Base-by-base conservation (phyloP, 2,797 vertebrate species). In the Cynopterus sphinx region DNA sequence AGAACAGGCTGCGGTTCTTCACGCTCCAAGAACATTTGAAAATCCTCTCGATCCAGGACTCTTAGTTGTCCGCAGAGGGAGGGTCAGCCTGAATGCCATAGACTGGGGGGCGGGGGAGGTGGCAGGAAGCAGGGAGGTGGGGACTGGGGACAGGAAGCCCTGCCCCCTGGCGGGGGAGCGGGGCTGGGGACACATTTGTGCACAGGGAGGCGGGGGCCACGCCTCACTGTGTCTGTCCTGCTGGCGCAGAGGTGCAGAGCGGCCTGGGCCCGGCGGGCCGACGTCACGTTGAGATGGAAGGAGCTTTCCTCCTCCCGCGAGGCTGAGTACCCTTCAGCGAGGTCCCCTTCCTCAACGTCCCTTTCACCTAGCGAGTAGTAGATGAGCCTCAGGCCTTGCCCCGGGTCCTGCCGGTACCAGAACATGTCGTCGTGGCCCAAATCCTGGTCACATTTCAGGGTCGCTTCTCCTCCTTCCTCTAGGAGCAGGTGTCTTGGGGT, bases 361-460 rank as follows among this genome's bases (percentile, higher is more conserved):
- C 2, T 6, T 33, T 1, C 21, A 16, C 0, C 0, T 12, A 0
- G 1, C 0, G 88, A 96, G 41, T 26, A 73, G 85, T 94, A 95
- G 59, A 96, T 73, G 9, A 28, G 49, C 33, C 36, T 63, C 49
- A 68, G 2, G 2, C 91, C 94, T 43, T 82, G 68, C 7, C 55
- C 87, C 24, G 65, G 33, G 28, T 96, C 92, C 70, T 97, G 94
- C 13, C 49, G 41, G 68, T 95, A 96, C 95, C 97, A 96, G 82
- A 67, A 93, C 90, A 94, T 95, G 43, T 0, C 0, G 3, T 96
- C 4, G 0, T 97, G 26, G 26, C 10, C 6, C 9, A 86, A 79
- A 16, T 87, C 55, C 89, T 97, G 94, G 28, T 87, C 11, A 46
- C 92, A 97, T 6, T 31, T 0, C 73, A 97, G 51, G 13, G 9